Base-by-base conservation (phyloP, 2,797 vertebrate species). In the Gambelia wislizenii region DNA sequence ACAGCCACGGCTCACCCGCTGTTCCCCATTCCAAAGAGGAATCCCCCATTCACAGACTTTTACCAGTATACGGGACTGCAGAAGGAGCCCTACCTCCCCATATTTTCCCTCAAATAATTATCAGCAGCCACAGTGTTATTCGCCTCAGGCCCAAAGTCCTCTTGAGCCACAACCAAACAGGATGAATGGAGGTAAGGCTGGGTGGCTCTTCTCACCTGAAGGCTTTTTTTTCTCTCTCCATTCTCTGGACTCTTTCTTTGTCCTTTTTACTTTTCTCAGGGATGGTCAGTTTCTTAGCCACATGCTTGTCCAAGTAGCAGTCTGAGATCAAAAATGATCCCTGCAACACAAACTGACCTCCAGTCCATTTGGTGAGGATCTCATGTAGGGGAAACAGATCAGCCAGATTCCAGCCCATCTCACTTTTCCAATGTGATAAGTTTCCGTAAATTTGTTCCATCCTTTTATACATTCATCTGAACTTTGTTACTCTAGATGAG, bases 11-110 rank as follows among this genome's bases (percentile, higher is more conserved):
- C 97, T 99, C 75, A 98, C 98, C 83, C 98, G 98, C 76, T 98
- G 98, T 67, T 97, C 98, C 27, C 98, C 98, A 49, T 98, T 99
- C 96, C 98, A 98, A 96, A 97, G 98, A 94, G 96, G 98, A 76
- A 97, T 98, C 92, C 97, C 99, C 88, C 99, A 99, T 93, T 99
- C 99, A 77, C 98, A 99, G 96, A 99, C 98, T 96, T 99, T 99
- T 96, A 99, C 98, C 93, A 99, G 98, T 95, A 98, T 98, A 91
- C 97, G 98, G 94, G 99, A 99, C 90, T 99, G 98, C 95, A 98
- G 98, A 91, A 98, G 98, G 95, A 98, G 97, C 96, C 98, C 98
- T 5, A 96, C 97, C 89, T 96, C 97, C 85, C 98, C 98, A 54
- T 98, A 98, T 95, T 98, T 98, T 75, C 98, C 98, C 95, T 97